Evolutionary conservation across 2,888 invertebrate genomes (phyloP).

Genomic region (Tillus elongatus): DNA sequence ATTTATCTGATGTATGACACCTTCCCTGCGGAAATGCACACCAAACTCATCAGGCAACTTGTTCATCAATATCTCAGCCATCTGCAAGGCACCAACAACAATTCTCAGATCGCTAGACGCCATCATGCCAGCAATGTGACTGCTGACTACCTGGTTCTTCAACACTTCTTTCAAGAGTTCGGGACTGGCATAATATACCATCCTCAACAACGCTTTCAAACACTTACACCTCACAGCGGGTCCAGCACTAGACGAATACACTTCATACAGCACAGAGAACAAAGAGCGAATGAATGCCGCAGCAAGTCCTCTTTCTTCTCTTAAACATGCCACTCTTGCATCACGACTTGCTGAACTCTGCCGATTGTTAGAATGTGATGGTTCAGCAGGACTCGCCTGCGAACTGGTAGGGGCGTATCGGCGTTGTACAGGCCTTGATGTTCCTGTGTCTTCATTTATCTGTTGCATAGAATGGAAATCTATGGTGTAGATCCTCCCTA

Average conservation of each 20-base stretch:
- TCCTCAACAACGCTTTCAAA: constrained; percentile 86
- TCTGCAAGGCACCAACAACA: constrained; percentile 92
- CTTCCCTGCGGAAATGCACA: constrained; percentile 92
- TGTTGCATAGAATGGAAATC: constrained; percentile 97
- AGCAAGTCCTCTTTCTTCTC: constrained; percentile 61
- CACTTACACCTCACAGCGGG: constrained; percentile 97
- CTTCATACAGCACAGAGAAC: constrained; percentile 93
- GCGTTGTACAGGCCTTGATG: constrained; percentile 77
- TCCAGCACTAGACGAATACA: constrained; percentile 96
- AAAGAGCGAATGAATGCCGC: constrained; percentile 63
- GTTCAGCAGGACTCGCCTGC: constrained; percentile 27
- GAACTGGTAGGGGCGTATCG: constrained; percentile 57
- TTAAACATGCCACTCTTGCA: constrained; percentile 59
- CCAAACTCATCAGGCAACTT: constrained; percentile 92
- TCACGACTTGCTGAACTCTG: constrained; percentile 44
- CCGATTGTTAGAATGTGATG: constrained; percentile 25
- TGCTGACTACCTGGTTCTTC: constrained; percentile 74
- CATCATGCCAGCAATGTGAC: constrained; percentile 97
- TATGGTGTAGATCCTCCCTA: constrained; percentile 90
- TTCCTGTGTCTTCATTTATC: constrained; percentile 96
- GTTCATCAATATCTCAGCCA: constrained; percentile 94
- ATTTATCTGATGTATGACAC: constrained; percentile 84
- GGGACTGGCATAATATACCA: constrained; percentile 90
- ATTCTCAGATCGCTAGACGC: constrained; percentile 93
- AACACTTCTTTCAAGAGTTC: constrained; percentile 70